phyloP scores from a whole-genome alignment of 1,140 invertebrate species.

The Platyura marginata region DNA sequence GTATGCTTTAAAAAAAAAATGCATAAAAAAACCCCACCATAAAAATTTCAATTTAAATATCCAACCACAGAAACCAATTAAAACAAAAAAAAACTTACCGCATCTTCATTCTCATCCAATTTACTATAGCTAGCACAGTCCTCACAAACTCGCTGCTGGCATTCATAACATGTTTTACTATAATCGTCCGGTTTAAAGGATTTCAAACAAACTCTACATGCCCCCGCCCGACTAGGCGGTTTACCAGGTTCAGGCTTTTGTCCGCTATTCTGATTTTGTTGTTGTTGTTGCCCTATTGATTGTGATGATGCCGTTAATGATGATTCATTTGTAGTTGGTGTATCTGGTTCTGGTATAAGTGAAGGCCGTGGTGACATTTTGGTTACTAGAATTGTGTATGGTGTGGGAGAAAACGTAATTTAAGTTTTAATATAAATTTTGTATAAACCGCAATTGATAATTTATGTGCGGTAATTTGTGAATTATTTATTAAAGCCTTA shows the following conservation, averaged over 20 bases:
- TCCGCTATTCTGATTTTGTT: slow-evolving; percentile 4
- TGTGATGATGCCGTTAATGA: slow-evolving; percentile 13
- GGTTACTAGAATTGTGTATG: slow-evolving; percentile 39
- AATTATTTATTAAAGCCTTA: no score
- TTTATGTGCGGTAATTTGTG: no score
- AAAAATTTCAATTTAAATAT: not conserved
- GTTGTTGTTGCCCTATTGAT: slow-evolving; percentile 3
- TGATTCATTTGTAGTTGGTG: slow-evolving; percentile 18
- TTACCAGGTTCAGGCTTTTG: slow-evolving; percentile 42
- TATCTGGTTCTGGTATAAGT: slow-evolving; percentile 29
- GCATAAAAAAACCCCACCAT: not conserved
- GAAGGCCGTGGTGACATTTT: slow-evolving; percentile 43
- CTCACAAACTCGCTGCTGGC: slow-evolving; percentile 75
- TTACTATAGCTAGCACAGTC: slow-evolving; percentile 82
- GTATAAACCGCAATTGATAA: no score
- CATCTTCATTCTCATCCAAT: slow-evolving; percentile 57
- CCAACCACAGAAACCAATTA: not conserved
- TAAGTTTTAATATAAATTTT: not conserved
- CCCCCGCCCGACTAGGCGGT: slow-evolving; percentile 47
- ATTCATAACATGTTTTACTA: slow-evolving; percentile 67
- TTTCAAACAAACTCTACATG: slow-evolving; percentile 72
- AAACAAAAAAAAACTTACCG: slow-evolving; percentile 31
- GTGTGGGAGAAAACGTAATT: not conserved
- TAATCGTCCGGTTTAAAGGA: slow-evolving; percentile 70
- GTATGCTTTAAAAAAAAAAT: slow-evolving; percentile 33